These are phyloP conservation scores for Vidua chalybeata DNA, from an alignment of 2,113 vertebrate genomes.

Conservation along the genomic window DNA sequence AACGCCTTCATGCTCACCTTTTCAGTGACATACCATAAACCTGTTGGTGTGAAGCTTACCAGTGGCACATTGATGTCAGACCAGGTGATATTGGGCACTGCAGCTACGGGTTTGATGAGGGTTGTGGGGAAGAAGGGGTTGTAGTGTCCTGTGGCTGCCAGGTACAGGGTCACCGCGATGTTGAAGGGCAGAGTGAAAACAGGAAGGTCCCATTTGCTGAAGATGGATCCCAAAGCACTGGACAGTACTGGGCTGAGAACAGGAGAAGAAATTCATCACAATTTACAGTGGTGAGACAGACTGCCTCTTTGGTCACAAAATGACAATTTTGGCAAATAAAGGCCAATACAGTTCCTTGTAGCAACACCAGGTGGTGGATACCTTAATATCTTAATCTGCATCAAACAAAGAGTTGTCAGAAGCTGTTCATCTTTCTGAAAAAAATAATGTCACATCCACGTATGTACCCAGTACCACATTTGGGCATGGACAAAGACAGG, in stretches of 20 bases:
- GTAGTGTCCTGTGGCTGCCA: constrained; percentile 90
- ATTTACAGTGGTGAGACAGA: neutral
- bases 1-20: accelerated
- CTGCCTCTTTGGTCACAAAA: neutral
- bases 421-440: neutral
- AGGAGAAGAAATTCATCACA: neutral
- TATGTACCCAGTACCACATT: neutral
- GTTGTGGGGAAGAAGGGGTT: constrained; percentile 84
- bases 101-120: constrained; percentile 79
- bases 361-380: neutral
- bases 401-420: neutral
- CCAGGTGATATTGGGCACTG: constrained; percentile 88
- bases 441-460: neutral
- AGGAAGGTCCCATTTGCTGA: constrained; percentile 92
- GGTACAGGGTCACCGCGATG: constrained; percentile 85
- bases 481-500: neutral
- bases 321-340: neutral
- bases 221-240: constrained; percentile 86
- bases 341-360: neutral
- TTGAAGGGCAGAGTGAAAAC: constrained; percentile 95
- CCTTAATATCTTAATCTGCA: neutral
- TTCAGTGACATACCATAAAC: neutral
- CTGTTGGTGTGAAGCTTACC: constrained; percentile 71
- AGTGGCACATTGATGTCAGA: constrained; percentile 77
- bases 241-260: constrained; percentile 84